Percentiles rank a stretch among this genome's conserved stretches.
phyloP scores from a whole-genome alignment of 2,888 invertebrate genomes.

The Drosophila melanocephala region DNA sequence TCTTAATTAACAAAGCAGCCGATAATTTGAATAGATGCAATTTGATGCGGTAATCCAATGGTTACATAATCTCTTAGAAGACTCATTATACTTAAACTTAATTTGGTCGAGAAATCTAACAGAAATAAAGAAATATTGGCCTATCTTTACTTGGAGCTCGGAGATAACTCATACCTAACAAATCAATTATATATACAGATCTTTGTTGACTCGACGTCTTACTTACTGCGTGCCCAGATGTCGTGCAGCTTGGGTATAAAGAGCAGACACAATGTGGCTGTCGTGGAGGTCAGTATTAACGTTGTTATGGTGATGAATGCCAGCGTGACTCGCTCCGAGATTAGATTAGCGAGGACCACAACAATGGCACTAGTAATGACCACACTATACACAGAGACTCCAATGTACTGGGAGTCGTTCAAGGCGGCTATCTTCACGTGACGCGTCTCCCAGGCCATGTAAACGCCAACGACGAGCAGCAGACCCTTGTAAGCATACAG shows the following conservation, averaged over 20 bases:
- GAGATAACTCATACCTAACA: neutral
- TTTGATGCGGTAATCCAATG: neutral
- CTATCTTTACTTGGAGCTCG: neutral
- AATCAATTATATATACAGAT: neutral
- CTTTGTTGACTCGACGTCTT: neutral
- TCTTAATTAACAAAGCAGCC: neutral
- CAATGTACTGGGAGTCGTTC: conserved; percentile 97
- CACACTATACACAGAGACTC: conserved; percentile 96
- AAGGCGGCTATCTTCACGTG: conserved; percentile 96
- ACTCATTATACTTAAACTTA: neutral
- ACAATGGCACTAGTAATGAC: conserved; percentile 95
- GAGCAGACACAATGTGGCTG: conserved; percentile 93
- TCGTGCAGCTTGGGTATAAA: conserved; percentile 94
- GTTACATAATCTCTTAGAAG: neutral
- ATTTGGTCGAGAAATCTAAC: neutral
- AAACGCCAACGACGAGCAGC: conserved; percentile 94
- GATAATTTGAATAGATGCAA: neutral
- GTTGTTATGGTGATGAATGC: conserved; percentile 93
- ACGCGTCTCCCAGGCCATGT: conserved; percentile 98
- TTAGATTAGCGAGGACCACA: conserved; percentile 94
- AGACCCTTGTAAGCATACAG: conserved; percentile 96
- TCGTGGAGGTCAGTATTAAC: conserved; percentile 93
- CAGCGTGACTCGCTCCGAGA: conserved; percentile 92
- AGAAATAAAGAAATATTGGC: neutral
- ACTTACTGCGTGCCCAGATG: conserved; percentile 89